Conservation (phyloP, 1,140 invertebrate species). For the Macrosteles quadrilineatus region DNA sequence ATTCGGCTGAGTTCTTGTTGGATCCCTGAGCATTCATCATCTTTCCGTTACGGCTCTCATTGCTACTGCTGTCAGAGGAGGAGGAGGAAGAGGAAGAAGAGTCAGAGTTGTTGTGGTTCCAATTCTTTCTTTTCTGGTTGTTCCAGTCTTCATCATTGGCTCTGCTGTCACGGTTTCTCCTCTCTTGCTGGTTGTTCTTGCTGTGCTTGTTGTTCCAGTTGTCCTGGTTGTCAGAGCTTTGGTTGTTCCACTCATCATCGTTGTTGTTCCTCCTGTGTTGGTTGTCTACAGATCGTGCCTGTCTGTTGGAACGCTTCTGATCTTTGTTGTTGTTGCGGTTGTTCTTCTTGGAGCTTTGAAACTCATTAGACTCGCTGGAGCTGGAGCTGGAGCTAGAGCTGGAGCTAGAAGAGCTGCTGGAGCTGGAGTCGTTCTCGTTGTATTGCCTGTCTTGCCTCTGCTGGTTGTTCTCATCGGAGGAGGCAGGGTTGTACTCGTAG, state of each 20-base stretch:
- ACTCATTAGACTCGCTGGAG: slow-evolving; percentile 20
- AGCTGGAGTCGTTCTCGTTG: slow-evolving; percentile 33
- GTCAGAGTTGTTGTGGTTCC: slow-evolving; percentile 29
- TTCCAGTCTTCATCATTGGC: neutral
- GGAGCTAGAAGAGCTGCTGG: slow-evolving; percentile 30
- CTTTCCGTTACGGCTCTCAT: slow-evolving; percentile 21
- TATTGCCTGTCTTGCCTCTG: slow-evolving; percentile 22
- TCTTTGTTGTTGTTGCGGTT: slow-evolving; percentile 49
- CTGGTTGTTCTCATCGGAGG: slow-evolving; percentile 18
- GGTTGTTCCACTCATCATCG: too few relatives aligned
- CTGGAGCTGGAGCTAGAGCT: slow-evolving; percentile 30
- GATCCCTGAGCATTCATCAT: neutral
- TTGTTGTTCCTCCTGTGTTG: neutral
- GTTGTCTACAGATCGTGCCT: neutral
- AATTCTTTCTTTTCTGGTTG: too few relatives aligned
- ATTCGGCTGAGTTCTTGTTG: too few relatives aligned
- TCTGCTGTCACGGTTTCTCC: slow-evolving; percentile 21
- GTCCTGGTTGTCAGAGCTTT: neutral
- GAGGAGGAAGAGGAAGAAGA: slow-evolving; percentile 26
- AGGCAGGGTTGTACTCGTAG: slow-evolving; percentile 52
- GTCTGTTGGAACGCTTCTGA: slow-evolving; percentile 33
- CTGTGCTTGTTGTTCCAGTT: neutral
- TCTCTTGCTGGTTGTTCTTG: neutral
- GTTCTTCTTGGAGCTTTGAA: slow-evolving; percentile 37
- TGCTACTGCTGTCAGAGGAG: slow-evolving; percentile 21